phyloP scores from a whole-genome alignment of 2,797 vertebrate species.

The Epinephelus awoara region DNA sequence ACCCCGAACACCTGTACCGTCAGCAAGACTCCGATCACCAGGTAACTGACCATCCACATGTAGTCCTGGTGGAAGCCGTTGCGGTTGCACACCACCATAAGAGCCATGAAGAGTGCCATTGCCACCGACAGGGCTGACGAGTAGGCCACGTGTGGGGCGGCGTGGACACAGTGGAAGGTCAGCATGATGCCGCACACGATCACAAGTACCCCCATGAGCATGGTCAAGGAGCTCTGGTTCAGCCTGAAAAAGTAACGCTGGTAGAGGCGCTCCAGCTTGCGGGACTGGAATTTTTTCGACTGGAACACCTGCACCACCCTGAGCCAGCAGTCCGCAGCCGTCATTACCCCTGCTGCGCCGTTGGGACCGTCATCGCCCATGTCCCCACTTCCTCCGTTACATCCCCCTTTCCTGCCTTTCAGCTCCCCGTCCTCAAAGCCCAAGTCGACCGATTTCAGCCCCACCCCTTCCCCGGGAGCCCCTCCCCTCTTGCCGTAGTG shows the following conservation, averaged over 20 bases:
- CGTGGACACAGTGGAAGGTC: conserved; percentile 93
- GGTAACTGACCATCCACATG: conserved; percentile 98
- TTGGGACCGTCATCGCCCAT: conserved; percentile 75
- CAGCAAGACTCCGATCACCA: conserved; percentile 91
- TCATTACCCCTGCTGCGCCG: conserved; percentile 77
- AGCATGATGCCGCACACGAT: conserved; percentile 94
- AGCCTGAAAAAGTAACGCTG: conserved; percentile 98
- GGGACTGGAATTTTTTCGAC: conserved; percentile 96
- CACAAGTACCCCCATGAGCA: conserved; percentile 96
- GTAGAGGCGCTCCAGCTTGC: conserved; percentile 96
- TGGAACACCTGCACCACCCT: conserved; percentile 92
- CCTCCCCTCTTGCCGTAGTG: conserved; percentile 91
- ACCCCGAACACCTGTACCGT: conserved; percentile 92
- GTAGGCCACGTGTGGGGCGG: conserved; percentile 85
- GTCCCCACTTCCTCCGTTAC: conserved; percentile 76
- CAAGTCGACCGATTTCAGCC: conserved; percentile 91
- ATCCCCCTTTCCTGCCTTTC: conserved; percentile 81
- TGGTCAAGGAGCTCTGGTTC: conserved; percentile 97
- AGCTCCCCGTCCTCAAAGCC: conserved; percentile 91
- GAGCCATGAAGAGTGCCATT: conserved; percentile 91
- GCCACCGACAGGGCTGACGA: conserved; percentile 88
- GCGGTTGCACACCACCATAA: conserved; percentile 96
- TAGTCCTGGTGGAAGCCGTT: conserved; percentile 98
- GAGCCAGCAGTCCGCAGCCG: conserved; percentile 88
- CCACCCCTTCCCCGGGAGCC: conserved; percentile 84